Percentiles rank a stretch among this genome's conserved stretches.
Evolutionary conservation across 2,797 vertebrate genomes (phyloP).

Genomic region (Babyrousa celebensis): DNA sequence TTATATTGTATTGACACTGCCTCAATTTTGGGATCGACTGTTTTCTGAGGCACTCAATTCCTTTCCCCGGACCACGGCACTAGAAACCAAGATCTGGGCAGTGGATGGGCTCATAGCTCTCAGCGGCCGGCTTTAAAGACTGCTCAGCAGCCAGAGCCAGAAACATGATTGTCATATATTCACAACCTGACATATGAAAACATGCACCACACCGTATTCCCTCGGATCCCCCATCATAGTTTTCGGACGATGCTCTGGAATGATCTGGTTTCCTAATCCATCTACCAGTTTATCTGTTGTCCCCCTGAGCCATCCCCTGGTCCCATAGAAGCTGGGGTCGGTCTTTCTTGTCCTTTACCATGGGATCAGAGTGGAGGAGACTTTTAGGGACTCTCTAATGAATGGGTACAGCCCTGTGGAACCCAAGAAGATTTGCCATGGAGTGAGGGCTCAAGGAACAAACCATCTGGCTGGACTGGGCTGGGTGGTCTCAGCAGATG

Average conservation of each 20-base stretch:
- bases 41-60: background rate
- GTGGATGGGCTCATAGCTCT: background rate
- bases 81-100: background rate
- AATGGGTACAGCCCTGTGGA: background rate
- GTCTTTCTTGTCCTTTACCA: background rate
- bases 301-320: background rate
- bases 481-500: rapidly evolving
- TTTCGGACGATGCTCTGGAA: background rate
- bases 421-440: background rate
- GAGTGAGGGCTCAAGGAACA: background rate
- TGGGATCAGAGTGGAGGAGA: background rate
- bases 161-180: too few species aligned
- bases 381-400: background rate
- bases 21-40: background rate
- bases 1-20: background rate
- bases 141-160: background rate
- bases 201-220: rapidly evolving
- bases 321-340: background rate
- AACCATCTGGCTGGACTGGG: background rate
- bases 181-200: rapidly evolving
- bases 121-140: background rate
- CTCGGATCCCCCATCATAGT: too few species aligned
- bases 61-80: background rate
- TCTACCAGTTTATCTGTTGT: background rate
- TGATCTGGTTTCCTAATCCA: background rate